phyloP scores from a whole-genome alignment of 2,888 invertebrate species.

The Acanthosepion lycidas region DNA sequence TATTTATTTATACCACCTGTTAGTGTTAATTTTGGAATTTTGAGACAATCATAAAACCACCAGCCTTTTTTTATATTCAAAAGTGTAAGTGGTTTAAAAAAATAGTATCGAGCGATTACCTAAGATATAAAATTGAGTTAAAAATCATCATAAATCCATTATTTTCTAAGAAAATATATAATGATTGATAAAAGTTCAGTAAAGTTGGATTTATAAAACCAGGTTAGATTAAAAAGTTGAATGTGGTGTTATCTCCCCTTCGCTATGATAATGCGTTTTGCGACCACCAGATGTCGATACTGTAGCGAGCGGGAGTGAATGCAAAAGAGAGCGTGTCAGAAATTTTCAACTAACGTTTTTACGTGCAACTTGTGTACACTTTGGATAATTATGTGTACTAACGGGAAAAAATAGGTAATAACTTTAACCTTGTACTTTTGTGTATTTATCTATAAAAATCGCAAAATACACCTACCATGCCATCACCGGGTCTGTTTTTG shows the following conservation, averaged over 20 bases:
- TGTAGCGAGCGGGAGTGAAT: conserved; percentile 33
- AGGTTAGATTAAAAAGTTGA: neutral
- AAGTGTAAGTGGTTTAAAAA: neutral
- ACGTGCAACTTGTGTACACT: conserved; percentile 33
- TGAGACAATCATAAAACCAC: too few relatives aligned
- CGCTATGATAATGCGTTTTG: neutral
- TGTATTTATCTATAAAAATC: neutral
- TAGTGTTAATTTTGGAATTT: too few relatives aligned
- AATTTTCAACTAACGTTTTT: neutral
- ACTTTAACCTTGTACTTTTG: conserved; percentile 33
- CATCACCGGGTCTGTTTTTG: neutral
- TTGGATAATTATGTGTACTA: conserved; percentile 22
- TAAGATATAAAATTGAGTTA: neutral
- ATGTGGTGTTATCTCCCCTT: neutral
- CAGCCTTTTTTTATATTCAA: neutral
- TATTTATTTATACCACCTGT: too few relatives aligned
- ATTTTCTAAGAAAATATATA: neutral
- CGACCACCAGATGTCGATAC: neutral
- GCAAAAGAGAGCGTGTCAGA: neutral
- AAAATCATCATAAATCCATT: neutral
- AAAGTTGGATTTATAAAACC: neutral
- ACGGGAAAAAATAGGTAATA: conserved; percentile 25
- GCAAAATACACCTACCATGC: neutral
- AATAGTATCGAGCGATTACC: neutral
- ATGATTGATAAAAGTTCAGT: neutral